A percentile compares a stretch with the other conserved stretches of the same genome.
Conservation (phyloP, 2,888 invertebrate genomes). For the Linyphia triangularis region DNA sequence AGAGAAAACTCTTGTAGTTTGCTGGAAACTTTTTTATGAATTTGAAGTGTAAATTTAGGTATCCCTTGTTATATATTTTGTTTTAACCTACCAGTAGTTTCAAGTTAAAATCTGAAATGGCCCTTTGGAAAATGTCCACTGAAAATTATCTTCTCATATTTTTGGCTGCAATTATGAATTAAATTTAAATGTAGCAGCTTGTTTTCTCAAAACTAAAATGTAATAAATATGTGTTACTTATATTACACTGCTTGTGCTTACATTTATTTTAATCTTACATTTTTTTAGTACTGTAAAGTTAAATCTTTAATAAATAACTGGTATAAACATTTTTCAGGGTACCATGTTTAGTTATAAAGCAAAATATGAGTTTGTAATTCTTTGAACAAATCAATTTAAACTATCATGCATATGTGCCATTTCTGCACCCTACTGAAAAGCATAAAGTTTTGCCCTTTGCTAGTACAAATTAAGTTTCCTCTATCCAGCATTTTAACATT, state of each 20-base stretch:
- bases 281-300: not conserved
- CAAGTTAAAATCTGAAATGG: not conserved
- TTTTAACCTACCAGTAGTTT: constrained; percentile 51
- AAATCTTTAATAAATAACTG: not conserved
- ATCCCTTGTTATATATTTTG: constrained; percentile 27
- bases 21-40: constrained; percentile 67
- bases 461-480: constrained; percentile 23
- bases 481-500: constrained; percentile 70
- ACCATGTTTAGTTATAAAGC: too few species aligned
- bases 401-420: constrained; percentile 61
- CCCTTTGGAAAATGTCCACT: not conserved
- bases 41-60: constrained; percentile 46
- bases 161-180: not conserved
- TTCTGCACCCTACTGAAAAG: constrained; percentile 6
- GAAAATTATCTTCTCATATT: not conserved
- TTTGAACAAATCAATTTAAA: constrained; percentile 6
- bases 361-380: too few species aligned
- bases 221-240: not conserved
- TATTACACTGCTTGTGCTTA: not conserved
- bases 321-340: not conserved
- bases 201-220: not conserved
- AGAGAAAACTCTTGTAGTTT: constrained; percentile 58
- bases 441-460: not conserved
- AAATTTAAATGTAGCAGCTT: not conserved
- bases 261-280: not conserved